Conservation (phyloP, 2,113 vertebrate species). For the Dipodomys spectabilis region DNA sequence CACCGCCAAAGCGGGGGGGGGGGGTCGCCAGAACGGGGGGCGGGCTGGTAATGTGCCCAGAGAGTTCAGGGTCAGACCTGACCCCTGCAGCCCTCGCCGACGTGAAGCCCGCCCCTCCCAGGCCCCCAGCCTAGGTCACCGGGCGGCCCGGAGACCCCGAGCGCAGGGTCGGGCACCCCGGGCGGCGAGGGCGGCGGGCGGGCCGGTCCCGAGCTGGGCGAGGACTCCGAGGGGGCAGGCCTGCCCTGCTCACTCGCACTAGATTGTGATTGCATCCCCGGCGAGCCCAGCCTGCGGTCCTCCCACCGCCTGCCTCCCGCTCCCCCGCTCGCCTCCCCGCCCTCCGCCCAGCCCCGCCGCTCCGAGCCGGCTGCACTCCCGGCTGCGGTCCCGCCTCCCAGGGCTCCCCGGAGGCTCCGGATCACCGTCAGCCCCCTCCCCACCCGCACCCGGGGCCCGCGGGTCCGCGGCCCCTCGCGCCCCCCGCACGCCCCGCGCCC, state of each 20-base stretch:
- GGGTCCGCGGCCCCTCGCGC: not conserved
- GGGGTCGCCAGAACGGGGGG: not conserved
- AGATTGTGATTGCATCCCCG: constrained; percentile 64
- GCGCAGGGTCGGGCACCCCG: not conserved
- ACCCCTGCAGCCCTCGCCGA: not conserved
- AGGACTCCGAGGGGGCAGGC: not conserved
- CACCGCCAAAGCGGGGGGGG: not conserved
- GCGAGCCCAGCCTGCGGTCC: constrained; percentile 24
- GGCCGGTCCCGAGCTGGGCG: not conserved
- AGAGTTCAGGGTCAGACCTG: not conserved
- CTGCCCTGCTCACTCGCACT: constrained; percentile 47
- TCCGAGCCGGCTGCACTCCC: constrained; percentile 19
- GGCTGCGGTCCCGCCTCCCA: not conserved
- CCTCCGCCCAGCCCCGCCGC: constrained; percentile 13
- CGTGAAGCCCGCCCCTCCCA: not conserved
- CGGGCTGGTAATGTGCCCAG: not conserved
- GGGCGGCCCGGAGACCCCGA: not conserved
- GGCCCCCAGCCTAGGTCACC: constrained; percentile 50
- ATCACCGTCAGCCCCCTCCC: not conserved
- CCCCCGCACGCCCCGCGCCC: not conserved
- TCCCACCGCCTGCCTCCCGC: constrained; percentile 45
- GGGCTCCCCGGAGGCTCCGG: not conserved
- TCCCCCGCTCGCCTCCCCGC: constrained; percentile 48
- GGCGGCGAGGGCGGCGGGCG: not conserved
- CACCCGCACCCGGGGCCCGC: not conserved